Base-by-base conservation (phyloP, 2,113 vertebrate species). In the Sardina pilchardus region DNA sequence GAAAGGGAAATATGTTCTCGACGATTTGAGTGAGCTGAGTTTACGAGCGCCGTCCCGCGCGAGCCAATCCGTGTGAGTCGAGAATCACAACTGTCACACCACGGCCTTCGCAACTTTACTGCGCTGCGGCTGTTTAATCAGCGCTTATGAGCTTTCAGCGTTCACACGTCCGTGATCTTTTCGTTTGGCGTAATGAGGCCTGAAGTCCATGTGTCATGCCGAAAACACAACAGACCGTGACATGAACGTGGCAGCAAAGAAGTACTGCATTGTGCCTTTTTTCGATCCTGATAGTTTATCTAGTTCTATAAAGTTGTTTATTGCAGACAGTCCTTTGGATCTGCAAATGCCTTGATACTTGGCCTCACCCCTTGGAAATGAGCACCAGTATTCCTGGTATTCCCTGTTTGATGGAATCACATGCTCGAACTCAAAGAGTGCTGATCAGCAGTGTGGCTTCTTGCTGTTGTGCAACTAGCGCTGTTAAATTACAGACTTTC, bases 1-100 rank as follows among this genome's bases (percentile, higher is more conserved):
- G 86, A 90, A 91, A 92, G 9, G 26, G 63, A 71, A 14, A 71
- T 19, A 71, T 26, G 2, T 30, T 34, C 3, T 30, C 30, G 0
- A 30, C 63, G 30, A 30, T 71, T 26, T 34, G 63, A 71, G 30
- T 12, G 63, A 71, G 63, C 26, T 14, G 12, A 34, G 26, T 71
- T 71, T 71, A 71, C 3, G 63, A 63, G 56, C 56, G 56, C 6
- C 24, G 56, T 21, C 63, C 63, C 30, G 26, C n/a, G 1, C n/a
- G 26, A 14, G 26, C 26, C 24, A 34, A 63, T 8, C n/a, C 2
- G 63, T 12, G 24, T 26, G 56, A n/a, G n/a, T 71, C 14, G n/a
- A 71, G 63, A 30, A 71, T 71, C 26, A 26, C 56, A n/a, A 71
- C 63, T 71, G 63, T 71, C n/a, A 71, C 63, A 30, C 63, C 30